Base-by-base conservation (phyloP, 1,140 invertebrate species). In the Drosophila mauritiana region DNA sequence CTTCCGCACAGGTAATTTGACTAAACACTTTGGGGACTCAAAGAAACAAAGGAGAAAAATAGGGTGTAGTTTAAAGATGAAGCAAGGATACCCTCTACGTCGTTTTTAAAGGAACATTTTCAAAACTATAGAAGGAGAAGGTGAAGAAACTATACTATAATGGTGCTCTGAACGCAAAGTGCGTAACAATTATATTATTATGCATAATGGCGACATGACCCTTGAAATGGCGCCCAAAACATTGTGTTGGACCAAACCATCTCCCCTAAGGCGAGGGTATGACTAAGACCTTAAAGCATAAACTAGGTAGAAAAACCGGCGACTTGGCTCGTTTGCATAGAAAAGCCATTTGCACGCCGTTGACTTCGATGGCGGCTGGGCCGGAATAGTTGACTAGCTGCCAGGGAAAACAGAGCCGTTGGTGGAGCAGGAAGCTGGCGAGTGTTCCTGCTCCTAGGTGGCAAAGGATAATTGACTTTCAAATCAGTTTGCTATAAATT, bases 401-500 rank as follows among this genome's bases (percentile, higher is more conserved):
- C 42, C 40, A 53, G 37, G 11, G 36, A 45, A 25, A 42, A 31
- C 31, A 43, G 36, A 53, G 45, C 15, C 42, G 17, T 43, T 4
- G 37, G 43, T 10, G 15, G 15, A 3, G 34, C 13, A 20, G 59
- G 52, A 42, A 34, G 58, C 49, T 64, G 15, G n/a, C 53, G 31
- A 54, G n/a, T 17, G 49, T 42, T 37, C 39, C 43, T 46, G 54
- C 56, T 56, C 25, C 59, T 52, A 61, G 63, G 73, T 55, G 70
- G 62, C 76, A 75, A 82, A 78, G 81, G 89, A 91, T 91, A 91
- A 91, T 91, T 91, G 89, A 91, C 90, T 91, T 91, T 91, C 89
- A 91, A 91, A 91, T 91, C 89, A 91, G 89, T 91, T 91, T 91
- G 90, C 84, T 85, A 90, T 91, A 91, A 91, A 91, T 88, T 91